Conservation (phyloP, 2,888 invertebrate genomes). For the Mythimna vitellina region DNA sequence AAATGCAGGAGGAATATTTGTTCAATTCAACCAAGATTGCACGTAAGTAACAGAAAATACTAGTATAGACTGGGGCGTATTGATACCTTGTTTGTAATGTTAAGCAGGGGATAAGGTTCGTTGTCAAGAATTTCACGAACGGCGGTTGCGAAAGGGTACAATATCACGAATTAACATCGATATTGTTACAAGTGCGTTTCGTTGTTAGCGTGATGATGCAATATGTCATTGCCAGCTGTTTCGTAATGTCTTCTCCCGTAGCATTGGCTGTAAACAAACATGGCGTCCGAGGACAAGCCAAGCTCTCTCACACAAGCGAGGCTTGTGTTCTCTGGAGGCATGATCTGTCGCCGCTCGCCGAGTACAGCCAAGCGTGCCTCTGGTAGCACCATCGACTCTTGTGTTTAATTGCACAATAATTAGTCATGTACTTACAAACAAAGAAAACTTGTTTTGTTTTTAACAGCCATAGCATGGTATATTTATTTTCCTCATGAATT, state of each 20-base stretch:
- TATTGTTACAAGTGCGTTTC: constrained; percentile 66
- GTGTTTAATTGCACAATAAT: constrained; percentile 31
- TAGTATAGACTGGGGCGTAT: constrained; percentile 10
- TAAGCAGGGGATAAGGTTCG: neutral
- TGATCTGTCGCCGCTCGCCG: neutral
- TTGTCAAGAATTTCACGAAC: constrained; percentile 58
- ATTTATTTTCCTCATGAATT: neutral
- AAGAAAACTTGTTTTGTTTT: constrained; percentile 4
- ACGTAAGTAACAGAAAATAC: constrained; percentile 93
- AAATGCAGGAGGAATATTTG: constrained; percentile 96
- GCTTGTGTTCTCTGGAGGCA: neutral
- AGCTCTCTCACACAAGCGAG: constrained; percentile 1
- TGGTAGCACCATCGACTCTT: neutral
- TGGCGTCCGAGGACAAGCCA: constrained; percentile 66
- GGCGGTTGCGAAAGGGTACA: constrained; percentile 71
- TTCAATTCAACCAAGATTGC: constrained; percentile 99
- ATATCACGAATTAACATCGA: constrained; percentile 72
- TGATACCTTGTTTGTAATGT: constrained; percentile 26
- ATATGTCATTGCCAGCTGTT: constrained; percentile 85
- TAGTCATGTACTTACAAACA: constrained; percentile 23
- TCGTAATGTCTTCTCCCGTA: constrained; percentile 74
- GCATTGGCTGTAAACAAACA: constrained; percentile 75
- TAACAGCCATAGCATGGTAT: constrained; percentile 23
- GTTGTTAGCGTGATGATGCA: constrained; percentile 82
- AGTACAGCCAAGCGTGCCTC: neutral